phyloP scores from a whole-genome alignment of 2,888 invertebrate genomes.

The Alloplasta piceator region DNA sequence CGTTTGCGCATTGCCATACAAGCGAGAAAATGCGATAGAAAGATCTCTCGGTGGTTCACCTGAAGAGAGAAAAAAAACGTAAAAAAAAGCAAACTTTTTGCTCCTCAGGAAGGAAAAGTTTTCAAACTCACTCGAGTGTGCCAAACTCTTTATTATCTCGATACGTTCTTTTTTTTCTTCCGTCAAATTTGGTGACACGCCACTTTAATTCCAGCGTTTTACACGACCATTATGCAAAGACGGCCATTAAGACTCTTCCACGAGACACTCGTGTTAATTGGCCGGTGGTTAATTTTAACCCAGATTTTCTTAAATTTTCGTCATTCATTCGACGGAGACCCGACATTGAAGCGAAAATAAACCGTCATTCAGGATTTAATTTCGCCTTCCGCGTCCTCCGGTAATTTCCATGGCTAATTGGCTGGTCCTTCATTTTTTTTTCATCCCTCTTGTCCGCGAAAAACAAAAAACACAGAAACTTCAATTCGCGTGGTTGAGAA shows the following conservation, averaged over 20 bases:
- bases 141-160: constrained; percentile 46
- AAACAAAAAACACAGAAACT: background rate
- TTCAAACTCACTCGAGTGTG: constrained; percentile 47
- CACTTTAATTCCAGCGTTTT: background rate
- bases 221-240: constrained; percentile 33
- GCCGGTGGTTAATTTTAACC: constrained; percentile 32
- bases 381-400: background rate
- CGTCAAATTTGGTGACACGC: background rate
- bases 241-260: constrained; percentile 15
- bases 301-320: constrained; percentile 19
- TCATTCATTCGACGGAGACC: background rate
- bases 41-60: background rate
- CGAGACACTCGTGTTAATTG: constrained; percentile 39
- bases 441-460: constrained; percentile 36
- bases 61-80: constrained; percentile 18
- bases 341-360: constrained; percentile 9
- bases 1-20: constrained; percentile 23
- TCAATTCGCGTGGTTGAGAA: background rate
- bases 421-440: constrained; percentile 27
- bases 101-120: constrained; percentile 34
- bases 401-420: constrained; percentile 40
- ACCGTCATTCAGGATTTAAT: constrained; percentile 13
- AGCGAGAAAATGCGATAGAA: constrained; percentile 12
- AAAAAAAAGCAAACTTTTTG: constrained; percentile 49
- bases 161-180: constrained; percentile 26